phyloP scores from a whole-genome alignment of 2,888 invertebrate genomes.

The Agriotes lineatus region DNA sequence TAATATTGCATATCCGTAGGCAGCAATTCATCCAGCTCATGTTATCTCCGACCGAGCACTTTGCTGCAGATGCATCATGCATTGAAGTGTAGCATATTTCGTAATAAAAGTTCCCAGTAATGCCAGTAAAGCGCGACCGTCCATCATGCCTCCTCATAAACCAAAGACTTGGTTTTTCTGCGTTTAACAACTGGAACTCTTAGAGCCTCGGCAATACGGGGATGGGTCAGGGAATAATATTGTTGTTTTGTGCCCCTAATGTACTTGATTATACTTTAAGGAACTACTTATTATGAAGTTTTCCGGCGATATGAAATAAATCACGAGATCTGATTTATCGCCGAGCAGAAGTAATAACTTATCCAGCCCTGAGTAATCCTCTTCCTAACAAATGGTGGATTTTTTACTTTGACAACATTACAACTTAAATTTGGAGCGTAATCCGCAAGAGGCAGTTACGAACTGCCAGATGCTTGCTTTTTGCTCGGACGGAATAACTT shows the following conservation, averaged over 20 bases:
- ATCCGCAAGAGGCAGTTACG: slow-evolving; percentile 8
- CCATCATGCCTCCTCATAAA: too few species aligned
- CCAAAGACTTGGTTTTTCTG: too few species aligned
- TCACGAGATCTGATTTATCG: slow-evolving; percentile 25
- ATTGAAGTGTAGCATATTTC: slow-evolving; percentile 33
- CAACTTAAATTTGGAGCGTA: slow-evolving; percentile 46
- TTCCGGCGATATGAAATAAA: slow-evolving; percentile 14
- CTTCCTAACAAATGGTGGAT: slow-evolving; percentile 45
- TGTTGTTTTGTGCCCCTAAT: slow-evolving; percentile 6
- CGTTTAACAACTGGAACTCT: too few species aligned
- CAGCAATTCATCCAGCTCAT: slow-evolving; percentile 40
- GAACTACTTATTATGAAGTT: slow-evolving; percentile 24
- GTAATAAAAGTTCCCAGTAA: slow-evolving; percentile 15
- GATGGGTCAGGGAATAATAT: neutral
- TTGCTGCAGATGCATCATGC: slow-evolving; percentile 23
- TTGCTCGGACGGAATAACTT: neutral
- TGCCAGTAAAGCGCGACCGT: too few species aligned
- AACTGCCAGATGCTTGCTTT: neutral
- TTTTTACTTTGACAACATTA: slow-evolving; percentile 42
- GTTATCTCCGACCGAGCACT: slow-evolving; percentile 36
- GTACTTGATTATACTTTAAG: slow-evolving; percentile 29
- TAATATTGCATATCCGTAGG: slow-evolving; percentile 40
- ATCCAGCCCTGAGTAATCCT: slow-evolving; percentile 37
- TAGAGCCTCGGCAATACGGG: neutral
- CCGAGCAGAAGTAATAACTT: slow-evolving; percentile 12